Evolutionary conservation across 2,113 vertebrate species (phyloP), one percentile per base, ranked within the genome.

Genomic region (Ictalurus punctatus): DNA sequence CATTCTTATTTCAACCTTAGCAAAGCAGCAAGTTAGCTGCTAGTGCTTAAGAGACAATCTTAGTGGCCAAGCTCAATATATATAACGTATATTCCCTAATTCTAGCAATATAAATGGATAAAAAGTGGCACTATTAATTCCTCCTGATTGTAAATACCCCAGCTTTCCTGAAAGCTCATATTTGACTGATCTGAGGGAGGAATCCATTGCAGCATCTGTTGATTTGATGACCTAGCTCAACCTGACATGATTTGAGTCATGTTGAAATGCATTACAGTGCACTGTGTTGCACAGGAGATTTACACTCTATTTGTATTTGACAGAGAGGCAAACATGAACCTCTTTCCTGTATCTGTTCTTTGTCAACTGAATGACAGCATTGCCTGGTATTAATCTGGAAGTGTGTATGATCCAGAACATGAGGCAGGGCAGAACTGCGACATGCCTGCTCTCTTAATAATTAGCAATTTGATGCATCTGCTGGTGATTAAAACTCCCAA

Each of bases 401-500:
- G 27, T 61, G 6, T 12, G 59, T 25, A 27, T 80, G 54, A 71
- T 88, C 86, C 27, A 88, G 83, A 83, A n/a, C 71, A 71, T 25
- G n/a, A 65, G 71, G 73, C 71, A 34, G 69, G 9, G 17, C 12
- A 76, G 83, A 84, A 61, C 58, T 54, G 69, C 69, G n/a, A 82
- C 86, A 67, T 67, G 81, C 37, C 58, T 27, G 52, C 58, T 67
- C 21, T 56, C 27, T 25, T 23, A 40, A 69, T 88, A 86, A 88
- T 87, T 86, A 86, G 40, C 12, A 44, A 65, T 54, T 54, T 61
- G 40, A 82, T 67, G 19, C 52, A 37, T 74, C 48, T 87, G 40
- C 87, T 52, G 56, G 16, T 61, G 78, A 84, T 89, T 87, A 73
- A 87, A 83, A n/a, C 73, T 88, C 83, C 8, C 8, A 37, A 34